phyloP scores from a whole-genome alignment of 2,888 invertebrate genomes.

The Petrolisthes cinctipes region DNA sequence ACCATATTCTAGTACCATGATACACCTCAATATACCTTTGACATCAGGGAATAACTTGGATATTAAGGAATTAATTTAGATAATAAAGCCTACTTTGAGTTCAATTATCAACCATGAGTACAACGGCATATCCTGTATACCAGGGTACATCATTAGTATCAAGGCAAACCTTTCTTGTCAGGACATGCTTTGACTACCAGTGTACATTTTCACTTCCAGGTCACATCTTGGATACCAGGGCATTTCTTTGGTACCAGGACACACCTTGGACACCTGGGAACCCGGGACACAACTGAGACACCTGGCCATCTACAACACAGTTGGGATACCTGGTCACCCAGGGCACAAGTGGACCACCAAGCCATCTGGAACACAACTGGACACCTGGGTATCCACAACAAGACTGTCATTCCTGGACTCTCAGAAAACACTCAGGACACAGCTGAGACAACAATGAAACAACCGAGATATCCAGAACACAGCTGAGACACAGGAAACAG shows the following conservation, averaged over 20 bases:
- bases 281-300: not conserved
- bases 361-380: not conserved
- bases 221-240: no score
- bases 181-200: no score
- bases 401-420: not conserved
- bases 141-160: no score
- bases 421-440: not conserved
- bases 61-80: no score
- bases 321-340: not conserved
- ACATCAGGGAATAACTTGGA: no score
- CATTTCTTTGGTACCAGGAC: not conserved
- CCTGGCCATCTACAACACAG: not conserved
- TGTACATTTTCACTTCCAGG: no score
- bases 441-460: not conserved
- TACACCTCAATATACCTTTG: no score
- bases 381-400: not conserved
- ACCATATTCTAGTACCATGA: no score
- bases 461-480: not conserved
- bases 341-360: not conserved
- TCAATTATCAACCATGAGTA: no score
- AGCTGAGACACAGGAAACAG: conserved; percentile 53
- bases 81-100: no score
- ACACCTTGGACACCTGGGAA: not conserved
- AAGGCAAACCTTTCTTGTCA: no score
- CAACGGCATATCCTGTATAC: no score